Evolutionary conservation across 2,113 vertebrate species (phyloP).

Genomic region (Pimephales promelas): DNA sequence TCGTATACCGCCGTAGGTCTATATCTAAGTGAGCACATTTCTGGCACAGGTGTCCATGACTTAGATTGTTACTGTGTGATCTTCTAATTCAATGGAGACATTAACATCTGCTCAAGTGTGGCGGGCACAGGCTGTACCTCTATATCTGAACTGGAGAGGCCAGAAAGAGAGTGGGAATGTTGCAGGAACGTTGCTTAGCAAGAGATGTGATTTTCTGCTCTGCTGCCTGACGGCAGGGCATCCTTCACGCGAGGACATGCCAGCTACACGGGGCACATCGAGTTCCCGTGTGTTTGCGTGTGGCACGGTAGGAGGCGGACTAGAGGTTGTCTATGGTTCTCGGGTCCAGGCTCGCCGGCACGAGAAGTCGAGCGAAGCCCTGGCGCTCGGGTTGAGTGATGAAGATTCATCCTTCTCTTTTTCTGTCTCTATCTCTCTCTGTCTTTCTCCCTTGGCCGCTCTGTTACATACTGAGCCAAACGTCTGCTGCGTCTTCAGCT

Average conservation of each 20-base stretch:
- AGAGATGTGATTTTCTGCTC: slow-evolving; percentile 51
- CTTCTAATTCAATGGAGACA: slow-evolving; percentile 7
- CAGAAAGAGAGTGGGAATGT: too few species aligned
- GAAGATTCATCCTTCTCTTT: not conserved
- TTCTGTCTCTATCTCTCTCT: not conserved
- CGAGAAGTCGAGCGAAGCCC: not conserved
- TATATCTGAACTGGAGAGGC: slow-evolving; percentile 1
- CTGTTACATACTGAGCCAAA: slow-evolving; percentile 16
- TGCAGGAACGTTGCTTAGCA: slow-evolving; percentile 54
- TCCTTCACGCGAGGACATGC: slow-evolving; percentile 10
- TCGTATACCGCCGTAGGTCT: not conserved
- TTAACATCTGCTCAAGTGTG: slow-evolving; percentile 44
- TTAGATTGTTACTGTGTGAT: not conserved
- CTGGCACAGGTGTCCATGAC: slow-evolving; percentile 40
- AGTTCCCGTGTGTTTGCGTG: slow-evolving; percentile 21
- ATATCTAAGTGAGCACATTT: slow-evolving; percentile 19
- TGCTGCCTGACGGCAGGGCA: slow-evolving; percentile 14
- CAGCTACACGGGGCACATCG: slow-evolving; percentile 7
- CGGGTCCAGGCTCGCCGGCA: not conserved
- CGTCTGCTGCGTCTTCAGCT: slow-evolving; percentile 34
- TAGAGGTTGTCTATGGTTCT: not conserved
- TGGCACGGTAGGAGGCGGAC: not conserved
- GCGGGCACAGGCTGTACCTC: slow-evolving; percentile 22
- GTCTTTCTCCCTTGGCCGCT: not conserved
- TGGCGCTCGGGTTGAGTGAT: not conserved